These are phyloP conservation scores for Cinara cedri DNA, from an alignment of 2,888 invertebrate species.

Conservation along the genomic window DNA sequence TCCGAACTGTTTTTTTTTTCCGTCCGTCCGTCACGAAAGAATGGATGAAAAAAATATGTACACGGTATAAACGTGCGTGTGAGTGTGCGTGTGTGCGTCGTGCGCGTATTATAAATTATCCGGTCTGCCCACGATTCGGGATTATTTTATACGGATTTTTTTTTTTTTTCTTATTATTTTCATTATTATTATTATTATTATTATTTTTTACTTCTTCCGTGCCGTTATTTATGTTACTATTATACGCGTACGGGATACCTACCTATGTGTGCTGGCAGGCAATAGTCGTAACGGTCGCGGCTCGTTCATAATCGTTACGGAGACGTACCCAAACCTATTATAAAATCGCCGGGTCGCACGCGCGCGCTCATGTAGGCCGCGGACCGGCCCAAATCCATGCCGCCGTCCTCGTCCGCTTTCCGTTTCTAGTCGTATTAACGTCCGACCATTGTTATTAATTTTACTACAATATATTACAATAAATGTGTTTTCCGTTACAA, in stretches of 20 bases:
- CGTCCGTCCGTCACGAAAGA: constrained; percentile 18
- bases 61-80: too few relatives aligned
- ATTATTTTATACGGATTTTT: constrained; percentile 8
- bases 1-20: constrained; percentile 19
- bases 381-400: too few relatives aligned
- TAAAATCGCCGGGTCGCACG: too few relatives aligned
- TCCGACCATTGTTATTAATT: too few relatives aligned
- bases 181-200: not conserved
- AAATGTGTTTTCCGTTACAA: too few relatives aligned
- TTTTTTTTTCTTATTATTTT: not conserved
- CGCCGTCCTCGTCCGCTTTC: too few relatives aligned
- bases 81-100: too few relatives aligned
- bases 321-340: too few relatives aligned
- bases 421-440: too few relatives aligned
- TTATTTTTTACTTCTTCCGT: not conserved
- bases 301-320: too few relatives aligned
- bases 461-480: too few relatives aligned
- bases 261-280: not conserved
- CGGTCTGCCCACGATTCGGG: constrained; percentile 41
- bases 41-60: not conserved
- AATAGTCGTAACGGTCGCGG: not conserved
- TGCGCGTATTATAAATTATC: constrained; percentile 43
- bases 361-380: not conserved
- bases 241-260: not conserved
- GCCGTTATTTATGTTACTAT: constrained; percentile 29